Evolutionary conservation across 2,797 vertebrate genomes (phyloP).

Genomic region (Chiroxiphia lanceolata): DNA sequence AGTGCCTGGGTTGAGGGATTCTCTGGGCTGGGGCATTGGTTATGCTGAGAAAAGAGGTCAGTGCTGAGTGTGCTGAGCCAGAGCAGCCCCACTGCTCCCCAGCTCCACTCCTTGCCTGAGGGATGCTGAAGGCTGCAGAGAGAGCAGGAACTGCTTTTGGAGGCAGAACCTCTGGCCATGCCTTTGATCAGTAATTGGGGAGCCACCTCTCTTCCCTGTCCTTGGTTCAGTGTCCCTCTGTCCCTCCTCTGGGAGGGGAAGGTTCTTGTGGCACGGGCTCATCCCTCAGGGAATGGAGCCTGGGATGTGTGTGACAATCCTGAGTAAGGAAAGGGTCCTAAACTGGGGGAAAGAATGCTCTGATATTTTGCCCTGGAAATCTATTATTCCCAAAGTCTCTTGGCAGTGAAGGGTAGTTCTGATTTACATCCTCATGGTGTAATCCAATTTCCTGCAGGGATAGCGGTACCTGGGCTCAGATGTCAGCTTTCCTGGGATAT

Average conservation of each 20-base stretch:
- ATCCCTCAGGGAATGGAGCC: not conserved
- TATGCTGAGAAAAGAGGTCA: not conserved
- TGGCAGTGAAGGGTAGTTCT: not conserved
- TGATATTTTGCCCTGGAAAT: not conserved
- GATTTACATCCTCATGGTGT: not conserved
- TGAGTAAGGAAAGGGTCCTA: not conserved
- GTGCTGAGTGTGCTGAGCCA: not conserved
- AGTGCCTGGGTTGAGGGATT: not conserved
- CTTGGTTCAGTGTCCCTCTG: not conserved
- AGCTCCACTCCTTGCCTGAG: not conserved
- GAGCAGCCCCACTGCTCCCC: not conserved
- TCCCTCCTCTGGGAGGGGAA: not conserved
- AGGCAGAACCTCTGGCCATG: not conserved
- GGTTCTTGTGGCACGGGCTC: not conserved
- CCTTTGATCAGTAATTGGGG: not conserved
- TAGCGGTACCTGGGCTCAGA: not conserved
- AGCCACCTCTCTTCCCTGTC: not conserved
- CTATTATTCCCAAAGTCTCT: not conserved
- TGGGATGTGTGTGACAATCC: not conserved
- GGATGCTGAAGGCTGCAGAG: not conserved
- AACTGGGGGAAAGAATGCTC: fast-evolving
- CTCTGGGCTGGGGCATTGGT: not conserved
- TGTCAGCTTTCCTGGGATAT: not conserved
- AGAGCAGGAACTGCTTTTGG: not conserved
- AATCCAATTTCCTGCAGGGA: not conserved